These are phyloP conservation scores for Sinella curviseta DNA, from an alignment of 1,140 invertebrate species.

Conservation along the genomic window DNA sequence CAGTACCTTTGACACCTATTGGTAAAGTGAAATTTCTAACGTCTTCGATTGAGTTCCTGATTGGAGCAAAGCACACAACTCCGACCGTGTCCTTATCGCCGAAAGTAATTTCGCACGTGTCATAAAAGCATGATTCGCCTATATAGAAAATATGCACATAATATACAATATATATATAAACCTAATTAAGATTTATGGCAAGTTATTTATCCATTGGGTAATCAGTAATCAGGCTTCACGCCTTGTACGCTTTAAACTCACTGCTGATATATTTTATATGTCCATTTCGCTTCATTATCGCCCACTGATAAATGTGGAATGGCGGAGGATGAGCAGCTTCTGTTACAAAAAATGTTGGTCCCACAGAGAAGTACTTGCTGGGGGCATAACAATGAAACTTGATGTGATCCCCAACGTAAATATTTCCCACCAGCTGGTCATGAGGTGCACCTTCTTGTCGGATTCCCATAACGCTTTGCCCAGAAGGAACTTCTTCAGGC, in stretches of 20 bases:
- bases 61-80: slow-evolving; percentile 29
- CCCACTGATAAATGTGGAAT: slow-evolving; percentile 34
- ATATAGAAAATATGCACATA: background rate
- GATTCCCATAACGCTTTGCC: slow-evolving; percentile 30
- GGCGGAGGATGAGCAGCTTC: slow-evolving; percentile 22
- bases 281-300: slow-evolving; percentile 30
- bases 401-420: slow-evolving; percentile 34
- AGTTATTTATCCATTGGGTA: too few species aligned
- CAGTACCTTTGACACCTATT: slow-evolving; percentile 22
- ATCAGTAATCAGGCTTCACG: background rate
- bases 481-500: slow-evolving; percentile 28
- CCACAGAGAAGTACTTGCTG: slow-evolving; percentile 34
- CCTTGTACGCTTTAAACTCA: background rate
- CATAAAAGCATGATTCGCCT: slow-evolving; percentile 36
- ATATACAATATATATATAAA: too few species aligned
- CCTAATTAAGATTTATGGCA: too few species aligned
- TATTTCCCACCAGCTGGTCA: slow-evolving; percentile 30
- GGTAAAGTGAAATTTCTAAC: slow-evolving; percentile 19
- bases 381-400: slow-evolving; percentile 34
- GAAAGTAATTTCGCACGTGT: slow-evolving; percentile 39
- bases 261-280: slow-evolving; percentile 32
- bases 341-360: slow-evolving; percentile 31
- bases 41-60: slow-evolving; percentile 22
- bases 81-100: slow-evolving; percentile 27
- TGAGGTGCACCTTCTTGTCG: slow-evolving; percentile 28